A percentile compares a stretch with the other conserved stretches of the same genome.
phyloP scores from a whole-genome alignment of 2,888 invertebrate species.

The Mactromeris polynyma region DNA sequence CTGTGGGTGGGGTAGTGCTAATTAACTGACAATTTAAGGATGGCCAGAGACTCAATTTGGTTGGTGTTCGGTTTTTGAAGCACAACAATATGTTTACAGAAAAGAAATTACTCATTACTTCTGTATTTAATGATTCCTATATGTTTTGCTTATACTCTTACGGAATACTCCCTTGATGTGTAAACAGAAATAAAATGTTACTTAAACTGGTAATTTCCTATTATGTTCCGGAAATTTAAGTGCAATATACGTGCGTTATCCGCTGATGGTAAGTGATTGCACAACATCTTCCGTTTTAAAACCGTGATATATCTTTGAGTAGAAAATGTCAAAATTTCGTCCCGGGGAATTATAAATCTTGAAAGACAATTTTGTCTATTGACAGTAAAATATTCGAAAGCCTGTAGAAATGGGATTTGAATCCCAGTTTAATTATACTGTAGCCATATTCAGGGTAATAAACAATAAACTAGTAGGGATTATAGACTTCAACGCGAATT shows the following conservation, averaged over 20 bases:
- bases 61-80: too few relatives aligned
- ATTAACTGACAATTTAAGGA: too few relatives aligned
- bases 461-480: neutral
- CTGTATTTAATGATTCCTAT: neutral
- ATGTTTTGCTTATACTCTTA: neutral
- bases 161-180: neutral
- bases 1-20: too few relatives aligned
- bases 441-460: conserved; percentile 24
- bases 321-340: conserved; percentile 6
- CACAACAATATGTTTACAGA: too few relatives aligned
- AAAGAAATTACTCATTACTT: too few relatives aligned
- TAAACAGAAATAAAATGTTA: neutral
- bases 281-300: neutral
- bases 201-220: neutral
- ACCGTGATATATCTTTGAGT: neutral
- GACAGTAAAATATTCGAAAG: conserved; percentile 24
- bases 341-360: conserved; percentile 11
- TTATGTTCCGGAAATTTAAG: neutral
- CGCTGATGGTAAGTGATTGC: neutral
- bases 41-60: too few relatives aligned
- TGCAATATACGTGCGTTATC: neutral
- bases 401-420: conserved; percentile 28
- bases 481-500: conserved; percentile 5
- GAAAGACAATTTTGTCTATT: conserved; percentile 7
- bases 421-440: conserved; percentile 34